Percentiles rank a stretch among this genome's conserved stretches.
These are phyloP conservation scores for Carpatolechia fugitivella DNA, from an alignment of 2,888 invertebrate species.

Conservation along the genomic window DNA sequence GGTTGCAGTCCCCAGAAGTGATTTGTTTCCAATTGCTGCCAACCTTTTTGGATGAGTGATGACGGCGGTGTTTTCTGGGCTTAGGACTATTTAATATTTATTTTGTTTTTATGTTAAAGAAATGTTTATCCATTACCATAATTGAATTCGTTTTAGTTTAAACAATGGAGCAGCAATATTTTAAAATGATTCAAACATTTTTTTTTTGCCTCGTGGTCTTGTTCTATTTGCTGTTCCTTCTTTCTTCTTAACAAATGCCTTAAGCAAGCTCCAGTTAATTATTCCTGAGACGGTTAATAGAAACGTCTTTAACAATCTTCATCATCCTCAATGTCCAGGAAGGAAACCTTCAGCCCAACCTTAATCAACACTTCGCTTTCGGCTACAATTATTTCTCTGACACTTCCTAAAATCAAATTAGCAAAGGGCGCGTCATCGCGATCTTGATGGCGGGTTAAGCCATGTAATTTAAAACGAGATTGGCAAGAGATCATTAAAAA, in stretches of 20 bases:
- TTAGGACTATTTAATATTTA: not conserved
- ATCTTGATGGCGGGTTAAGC: not conserved
- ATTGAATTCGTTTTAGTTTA: slow-evolving; percentile 14
- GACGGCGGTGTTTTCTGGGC: slow-evolving; percentile 1
- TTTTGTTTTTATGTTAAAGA: slow-evolving; percentile 2
- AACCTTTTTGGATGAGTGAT: slow-evolving; percentile 21
- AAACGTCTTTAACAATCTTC: not conserved
- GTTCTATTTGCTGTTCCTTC: too few relatives aligned
- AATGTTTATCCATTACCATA: slow-evolving; percentile 4
- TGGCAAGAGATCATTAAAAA: slow-evolving; percentile 10
- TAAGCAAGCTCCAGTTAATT: not conserved
- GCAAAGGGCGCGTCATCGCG: not conserved
- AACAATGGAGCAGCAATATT: not conserved
- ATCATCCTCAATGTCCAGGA: not conserved
- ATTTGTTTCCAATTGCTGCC: slow-evolving; percentile 26
- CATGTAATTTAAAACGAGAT: not conserved
- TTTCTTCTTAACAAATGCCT: not conserved
- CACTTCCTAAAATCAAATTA: slow-evolving; percentile 8
- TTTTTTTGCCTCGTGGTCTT: not conserved
- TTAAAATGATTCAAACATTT: not conserved
- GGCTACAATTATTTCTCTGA: not conserved
- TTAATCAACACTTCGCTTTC: not conserved
- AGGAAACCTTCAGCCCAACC: not conserved
- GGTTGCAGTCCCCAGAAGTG: slow-evolving; percentile 19
- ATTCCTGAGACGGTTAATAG: not conserved